Evolutionary conservation across 2,888 invertebrate species (phyloP).

Genomic region (Conops quadrifasciatus): DNA sequence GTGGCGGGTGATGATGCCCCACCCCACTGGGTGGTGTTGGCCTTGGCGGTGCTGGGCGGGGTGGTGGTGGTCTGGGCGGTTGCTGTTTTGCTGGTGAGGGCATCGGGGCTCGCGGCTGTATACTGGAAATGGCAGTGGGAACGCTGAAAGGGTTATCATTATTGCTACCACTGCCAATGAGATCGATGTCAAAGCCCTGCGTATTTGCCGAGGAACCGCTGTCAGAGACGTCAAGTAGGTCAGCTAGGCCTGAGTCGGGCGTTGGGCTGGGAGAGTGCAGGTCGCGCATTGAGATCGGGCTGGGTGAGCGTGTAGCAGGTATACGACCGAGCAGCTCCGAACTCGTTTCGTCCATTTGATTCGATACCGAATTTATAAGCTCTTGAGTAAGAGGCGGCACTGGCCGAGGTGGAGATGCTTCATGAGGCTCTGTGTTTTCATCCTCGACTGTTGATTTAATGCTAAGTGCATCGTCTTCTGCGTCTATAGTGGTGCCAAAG

Average conservation of each 20-base stretch:
- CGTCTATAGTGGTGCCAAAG: slow-evolving; percentile 65
- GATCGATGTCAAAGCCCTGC: slow-evolving; percentile 56
- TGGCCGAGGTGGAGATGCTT: slow-evolving; percentile 65
- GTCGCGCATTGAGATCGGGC: slow-evolving; percentile 84
- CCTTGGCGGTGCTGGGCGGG: slow-evolving; percentile 62
- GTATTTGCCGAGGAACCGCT: slow-evolving; percentile 56
- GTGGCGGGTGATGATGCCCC: slow-evolving; percentile 61
- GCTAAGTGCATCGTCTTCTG: slow-evolving; percentile 60
- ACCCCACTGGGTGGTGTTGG: slow-evolving; percentile 60
- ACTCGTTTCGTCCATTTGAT: slow-evolving; percentile 88
- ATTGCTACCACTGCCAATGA: slow-evolving; percentile 50
- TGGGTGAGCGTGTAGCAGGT: slow-evolving; percentile 85
- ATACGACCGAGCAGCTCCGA: slow-evolving; percentile 83
- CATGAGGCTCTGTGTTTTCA: slow-evolving; percentile 53
- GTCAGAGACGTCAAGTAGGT: slow-evolving; percentile 72
- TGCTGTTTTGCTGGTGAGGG: slow-evolving; percentile 67
- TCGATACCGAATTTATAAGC: slow-evolving; percentile 84
- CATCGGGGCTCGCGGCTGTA: slow-evolving; percentile 66
- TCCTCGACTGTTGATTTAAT: slow-evolving; percentile 58
- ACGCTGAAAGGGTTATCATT: slow-evolving; percentile 63
- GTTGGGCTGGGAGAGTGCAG: slow-evolving; percentile 87
- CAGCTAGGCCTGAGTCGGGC: slow-evolving; percentile 72
- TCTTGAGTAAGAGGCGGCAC: slow-evolving; percentile 83
- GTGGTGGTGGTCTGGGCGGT: slow-evolving; percentile 66
- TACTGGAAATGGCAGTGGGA: slow-evolving; percentile 63